These are phyloP conservation scores for Laupala kohalensis DNA, from an alignment of 1,140 invertebrate genomes.

Conservation along the genomic window DNA sequence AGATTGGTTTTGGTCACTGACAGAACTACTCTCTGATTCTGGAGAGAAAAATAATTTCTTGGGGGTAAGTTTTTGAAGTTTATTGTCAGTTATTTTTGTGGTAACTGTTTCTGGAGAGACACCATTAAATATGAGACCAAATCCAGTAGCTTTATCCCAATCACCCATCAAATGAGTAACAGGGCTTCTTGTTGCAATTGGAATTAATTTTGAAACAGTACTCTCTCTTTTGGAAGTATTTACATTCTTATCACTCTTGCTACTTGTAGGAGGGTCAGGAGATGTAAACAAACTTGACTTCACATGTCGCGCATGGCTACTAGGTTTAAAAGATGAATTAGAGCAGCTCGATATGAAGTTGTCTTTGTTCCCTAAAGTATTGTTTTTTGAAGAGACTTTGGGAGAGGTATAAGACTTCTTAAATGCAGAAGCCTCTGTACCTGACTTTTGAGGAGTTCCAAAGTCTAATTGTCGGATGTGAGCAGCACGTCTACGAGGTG, in stretches of 20 bases:
- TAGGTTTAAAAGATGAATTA: background rate
- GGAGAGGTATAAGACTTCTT: background rate
- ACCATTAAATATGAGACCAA: constrained; percentile 26
- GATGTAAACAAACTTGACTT: constrained; percentile 8
- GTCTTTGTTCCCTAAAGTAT: background rate
- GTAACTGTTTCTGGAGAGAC: constrained; percentile 14
- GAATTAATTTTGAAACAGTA: constrained; percentile 16
- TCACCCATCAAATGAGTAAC: constrained; percentile 26
- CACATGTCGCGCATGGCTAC: background rate
- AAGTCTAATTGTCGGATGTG: constrained; percentile 32
- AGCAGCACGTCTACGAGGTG: constrained; percentile 26
- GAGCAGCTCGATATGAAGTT: background rate
- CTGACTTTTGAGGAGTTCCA: constrained; percentile 26
- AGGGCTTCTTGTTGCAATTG: constrained; percentile 28
- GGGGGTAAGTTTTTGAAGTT: background rate
- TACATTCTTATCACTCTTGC: background rate
- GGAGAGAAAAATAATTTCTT: background rate
- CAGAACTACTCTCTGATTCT: background rate
- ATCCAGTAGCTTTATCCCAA: constrained; percentile 29
- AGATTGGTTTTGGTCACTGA: background rate
- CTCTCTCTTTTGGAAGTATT: background rate
- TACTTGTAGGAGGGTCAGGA: background rate
- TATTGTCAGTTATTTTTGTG: background rate
- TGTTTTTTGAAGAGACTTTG: constrained; percentile 3
- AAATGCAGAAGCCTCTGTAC: constrained; percentile 16